Evolutionary conservation across 1,140 invertebrate genomes (phyloP), one percentile per base, ranked within the genome.

Genomic region (Atopsyche davidsoni): DNA sequence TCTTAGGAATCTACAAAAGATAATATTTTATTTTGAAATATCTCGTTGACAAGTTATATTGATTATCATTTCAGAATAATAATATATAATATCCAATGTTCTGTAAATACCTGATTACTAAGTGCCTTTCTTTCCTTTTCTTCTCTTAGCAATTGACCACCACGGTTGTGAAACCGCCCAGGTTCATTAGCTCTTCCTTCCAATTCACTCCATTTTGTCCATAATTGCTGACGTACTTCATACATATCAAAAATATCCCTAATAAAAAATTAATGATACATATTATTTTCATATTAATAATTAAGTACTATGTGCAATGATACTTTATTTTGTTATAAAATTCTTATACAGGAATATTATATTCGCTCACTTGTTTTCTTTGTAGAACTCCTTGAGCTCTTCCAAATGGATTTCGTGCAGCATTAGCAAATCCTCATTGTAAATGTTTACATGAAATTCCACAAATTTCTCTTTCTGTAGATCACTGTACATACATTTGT

Each of bases 111-210:
- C 62, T 80, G 82, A 21, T 73, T 76, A 1, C 78, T 64, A 21
- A 79, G 71, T 4, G 63, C 61, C 62, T 89, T 92, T 7, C 89
- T 73, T 59, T 88, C 85, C 58, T 85, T 89, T 66, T 93, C 90
- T 64, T 93, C 89, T 19, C 78, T 75, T 0, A 94, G 67, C 6
- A 94, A 70, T 55, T 87, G 82, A 0, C 89, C 89, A 4, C 89
- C 89, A 34, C 90, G 77, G 68, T 92, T 91, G 49, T 89, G 82
- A 61, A 85, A 90, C 2, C 90, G 76, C 53, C 85, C 82, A 0
- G 87, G 86, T 62, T 89, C 84, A 17, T 78, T 78, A 1, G 82
- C 81, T 57, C 82, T 81, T 42, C 76, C 75, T 51, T 87, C 81
- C 6, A 90, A 62, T 17, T 86, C 79, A 18, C 76, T 74, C 75